A percentile compares a stretch with the other conserved stretches of the same genome.
Evolutionary conservation across 2,113 vertebrate genomes (phyloP).

Genomic region (Miniopterus natalensis): DNA sequence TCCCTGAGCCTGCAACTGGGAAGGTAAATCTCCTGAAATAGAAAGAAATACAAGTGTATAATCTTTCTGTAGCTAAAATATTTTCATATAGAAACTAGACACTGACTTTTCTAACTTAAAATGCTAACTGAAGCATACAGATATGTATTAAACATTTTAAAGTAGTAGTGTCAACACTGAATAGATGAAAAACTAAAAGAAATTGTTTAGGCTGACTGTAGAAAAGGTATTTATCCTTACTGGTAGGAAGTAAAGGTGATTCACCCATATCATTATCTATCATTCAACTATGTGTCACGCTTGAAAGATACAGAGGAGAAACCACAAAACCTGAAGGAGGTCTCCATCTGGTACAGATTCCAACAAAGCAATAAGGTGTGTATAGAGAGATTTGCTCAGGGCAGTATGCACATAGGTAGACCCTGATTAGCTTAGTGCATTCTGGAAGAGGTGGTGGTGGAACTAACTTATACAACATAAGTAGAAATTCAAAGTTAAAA

Average conservation of each 20-base stretch:
- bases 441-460: not conserved
- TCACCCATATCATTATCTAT: not conserved
- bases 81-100: not conserved
- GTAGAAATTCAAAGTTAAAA: not conserved
- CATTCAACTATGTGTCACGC: not conserved
- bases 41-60: constrained; percentile 62
- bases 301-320: not conserved
- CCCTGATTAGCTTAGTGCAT: not conserved
- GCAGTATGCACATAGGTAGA: not conserved
- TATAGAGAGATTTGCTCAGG: not conserved
- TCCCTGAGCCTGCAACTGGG: constrained; percentile 65
- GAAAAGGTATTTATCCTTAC: not conserved
- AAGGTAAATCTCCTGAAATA: constrained; percentile 83
- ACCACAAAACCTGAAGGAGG: not conserved
- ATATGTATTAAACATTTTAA: constrained; percentile 35
- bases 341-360: not conserved
- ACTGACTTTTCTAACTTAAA: constrained; percentile 10
- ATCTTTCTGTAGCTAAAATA: not conserved
- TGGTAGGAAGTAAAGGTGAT: not conserved
- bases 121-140: not conserved
- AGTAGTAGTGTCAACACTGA: not conserved
- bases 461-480: not conserved
- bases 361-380: not conserved
- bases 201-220: not conserved
- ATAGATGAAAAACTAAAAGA: not conserved